These are phyloP conservation scores for Scrobipalpa costella DNA, from an alignment of 2,888 invertebrate species.

Conservation along the genomic window DNA sequence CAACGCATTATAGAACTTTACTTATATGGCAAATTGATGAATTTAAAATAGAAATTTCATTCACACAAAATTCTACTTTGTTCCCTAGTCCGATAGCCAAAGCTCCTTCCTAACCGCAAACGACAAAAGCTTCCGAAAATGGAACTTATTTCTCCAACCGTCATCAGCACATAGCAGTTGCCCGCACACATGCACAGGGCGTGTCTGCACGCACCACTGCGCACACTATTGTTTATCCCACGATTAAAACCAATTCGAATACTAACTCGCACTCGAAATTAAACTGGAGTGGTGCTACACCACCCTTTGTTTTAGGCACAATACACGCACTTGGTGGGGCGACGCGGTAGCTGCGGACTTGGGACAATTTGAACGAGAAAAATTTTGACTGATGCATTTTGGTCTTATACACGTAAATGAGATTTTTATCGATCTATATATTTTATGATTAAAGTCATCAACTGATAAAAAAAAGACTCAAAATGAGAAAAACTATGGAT, in stretches of 20 bases:
- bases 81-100: neutral
- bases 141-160: neutral
- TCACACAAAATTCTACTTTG: neutral
- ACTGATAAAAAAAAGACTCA: neutral
- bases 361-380: constrained; percentile 20
- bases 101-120: neutral
- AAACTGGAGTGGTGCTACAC: constrained; percentile 72
- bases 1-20: too few species aligned
- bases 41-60: too few species aligned
- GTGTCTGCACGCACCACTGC: constrained; percentile 65
- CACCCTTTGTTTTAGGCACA: constrained; percentile 76
- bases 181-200: constrained; percentile 66
- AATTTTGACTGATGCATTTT: neutral
- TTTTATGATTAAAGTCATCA: too few species aligned
- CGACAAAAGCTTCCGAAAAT: constrained; percentile 4
- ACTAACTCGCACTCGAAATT: constrained; percentile 79
- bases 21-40: too few species aligned
- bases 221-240: constrained; percentile 78
- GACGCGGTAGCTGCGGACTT: constrained; percentile 52
- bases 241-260: constrained; percentile 80
- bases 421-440: too few species aligned
- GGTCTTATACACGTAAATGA: too few species aligned
- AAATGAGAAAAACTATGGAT: neutral
- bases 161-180: neutral
- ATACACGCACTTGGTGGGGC: constrained; percentile 58